Conservation (phyloP, 2,797 vertebrate genomes). For the Cossypha dichroa region DNA sequence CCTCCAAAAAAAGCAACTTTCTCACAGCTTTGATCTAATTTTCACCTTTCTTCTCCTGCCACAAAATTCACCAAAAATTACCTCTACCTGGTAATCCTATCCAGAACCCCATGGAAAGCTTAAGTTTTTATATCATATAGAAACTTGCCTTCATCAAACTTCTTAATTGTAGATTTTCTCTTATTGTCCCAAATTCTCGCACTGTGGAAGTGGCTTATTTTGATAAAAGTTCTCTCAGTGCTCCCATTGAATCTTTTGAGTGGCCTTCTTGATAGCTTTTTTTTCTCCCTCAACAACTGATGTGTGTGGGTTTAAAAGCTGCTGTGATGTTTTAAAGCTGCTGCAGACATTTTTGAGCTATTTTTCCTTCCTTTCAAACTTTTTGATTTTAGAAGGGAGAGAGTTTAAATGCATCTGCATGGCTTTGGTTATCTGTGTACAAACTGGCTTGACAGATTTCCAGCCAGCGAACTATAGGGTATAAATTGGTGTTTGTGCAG, state of each 20-base stretch:
- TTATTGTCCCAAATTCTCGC: not conserved
- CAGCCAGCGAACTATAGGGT: not conserved
- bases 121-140: not conserved
- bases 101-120: not conserved
- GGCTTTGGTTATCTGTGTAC: slow-evolving; percentile 23
- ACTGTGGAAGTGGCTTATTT: not conserved
- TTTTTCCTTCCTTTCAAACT: not conserved
- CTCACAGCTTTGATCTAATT: not conserved
- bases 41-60: not conserved
- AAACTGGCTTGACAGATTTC: slow-evolving; percentile 62
- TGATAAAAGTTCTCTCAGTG: not conserved
- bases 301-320: not conserved
- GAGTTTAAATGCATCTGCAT: not conserved
- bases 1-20: not conserved
- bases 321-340: not conserved
- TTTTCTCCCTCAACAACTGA: not conserved
- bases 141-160: not conserved
- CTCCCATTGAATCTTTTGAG: not conserved
- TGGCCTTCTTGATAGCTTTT: not conserved
- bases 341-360: not conserved
- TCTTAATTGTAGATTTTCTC: not conserved
- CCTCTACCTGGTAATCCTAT: not conserved
- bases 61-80: not conserved
- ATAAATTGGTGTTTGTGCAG: slow-evolving; percentile 56
- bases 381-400: not conserved